Evolutionary conservation across 2,797 vertebrate genomes (phyloP).

Genomic region (Dendrocincla fuliginosa): DNA sequence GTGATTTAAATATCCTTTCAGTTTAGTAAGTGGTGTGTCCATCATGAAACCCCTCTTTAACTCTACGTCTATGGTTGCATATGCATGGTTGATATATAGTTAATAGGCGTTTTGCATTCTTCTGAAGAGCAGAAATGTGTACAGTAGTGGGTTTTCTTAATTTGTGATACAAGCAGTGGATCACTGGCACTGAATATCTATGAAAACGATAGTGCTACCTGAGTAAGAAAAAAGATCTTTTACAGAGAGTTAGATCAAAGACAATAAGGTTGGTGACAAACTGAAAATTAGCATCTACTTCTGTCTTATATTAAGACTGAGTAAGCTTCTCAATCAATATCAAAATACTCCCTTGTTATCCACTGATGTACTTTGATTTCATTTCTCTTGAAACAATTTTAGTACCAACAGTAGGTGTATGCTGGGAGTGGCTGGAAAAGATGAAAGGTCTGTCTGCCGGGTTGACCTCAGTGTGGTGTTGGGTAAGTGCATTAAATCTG

Average conservation of each 20-base stretch:
- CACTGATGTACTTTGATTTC: background rate
- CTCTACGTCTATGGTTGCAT: background rate
- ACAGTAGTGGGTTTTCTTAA: background rate
- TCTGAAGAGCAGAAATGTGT: constrained; percentile 15
- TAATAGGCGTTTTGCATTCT: background rate
- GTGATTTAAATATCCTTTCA: constrained; percentile 51
- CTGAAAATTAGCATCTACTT: background rate
- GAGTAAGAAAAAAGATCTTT: background rate
- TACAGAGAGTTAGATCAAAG: background rate
- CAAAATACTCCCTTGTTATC: background rate
- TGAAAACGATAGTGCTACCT: background rate
- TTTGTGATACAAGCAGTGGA: background rate
- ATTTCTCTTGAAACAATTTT: background rate
- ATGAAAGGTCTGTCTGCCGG: background rate
- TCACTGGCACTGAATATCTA: background rate
- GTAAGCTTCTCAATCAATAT: background rate
- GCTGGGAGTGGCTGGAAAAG: background rate
- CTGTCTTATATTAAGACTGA: background rate
- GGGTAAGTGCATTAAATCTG: background rate
- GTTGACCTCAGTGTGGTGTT: background rate
- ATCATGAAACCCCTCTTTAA: constrained; percentile 15
- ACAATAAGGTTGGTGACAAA: background rate
- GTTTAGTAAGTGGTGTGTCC: constrained; percentile 14
- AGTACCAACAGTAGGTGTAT: background rate
- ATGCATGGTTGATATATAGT: background rate